Conservation (phyloP, 2,113 vertebrate species). For the Eublepharis macularius region DNA sequence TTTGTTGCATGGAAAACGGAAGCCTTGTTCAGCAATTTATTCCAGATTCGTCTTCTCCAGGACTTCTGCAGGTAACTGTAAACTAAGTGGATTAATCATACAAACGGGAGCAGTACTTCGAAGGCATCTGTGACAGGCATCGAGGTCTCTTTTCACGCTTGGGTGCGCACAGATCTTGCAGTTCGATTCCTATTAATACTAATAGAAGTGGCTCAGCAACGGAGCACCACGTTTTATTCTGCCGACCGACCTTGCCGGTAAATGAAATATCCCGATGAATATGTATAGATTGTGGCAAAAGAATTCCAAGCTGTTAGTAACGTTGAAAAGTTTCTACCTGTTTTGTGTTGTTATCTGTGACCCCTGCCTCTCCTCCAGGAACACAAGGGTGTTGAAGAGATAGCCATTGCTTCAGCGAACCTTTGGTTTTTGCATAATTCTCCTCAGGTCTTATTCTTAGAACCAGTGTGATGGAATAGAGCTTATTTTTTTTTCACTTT, state of each 20-base stretch:
- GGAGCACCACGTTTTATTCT: not conserved
- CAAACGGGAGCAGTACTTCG: not conserved
- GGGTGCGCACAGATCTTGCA: constrained; percentile 4
- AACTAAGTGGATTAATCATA: not conserved
- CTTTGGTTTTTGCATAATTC: not conserved
- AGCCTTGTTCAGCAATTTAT: not conserved
- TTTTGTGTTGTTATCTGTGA: not conserved
- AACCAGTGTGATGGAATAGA: not conserved
- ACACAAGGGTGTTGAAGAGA: not conserved
- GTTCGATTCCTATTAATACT: constrained; percentile 11
- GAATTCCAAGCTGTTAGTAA: not conserved
- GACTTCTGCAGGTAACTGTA: not conserved
- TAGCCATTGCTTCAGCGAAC: not conserved
- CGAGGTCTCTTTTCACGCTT: constrained; percentile 7
- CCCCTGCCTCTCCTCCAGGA: not conserved
- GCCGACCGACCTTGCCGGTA: not conserved
- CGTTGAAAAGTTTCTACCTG: not conserved
- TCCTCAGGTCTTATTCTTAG: not conserved
- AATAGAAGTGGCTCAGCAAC: not conserved
- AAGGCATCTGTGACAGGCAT: not conserved
- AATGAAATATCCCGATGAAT: constrained; percentile 7
- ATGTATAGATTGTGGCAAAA: not conserved
- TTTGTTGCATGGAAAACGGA: not conserved
- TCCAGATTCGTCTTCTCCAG: not conserved
- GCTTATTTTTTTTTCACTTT: constrained; percentile 19